These are phyloP conservation scores for Marcusenius ussheri DNA, from an alignment of 2,113 vertebrate genomes.

Conservation along the genomic window DNA sequence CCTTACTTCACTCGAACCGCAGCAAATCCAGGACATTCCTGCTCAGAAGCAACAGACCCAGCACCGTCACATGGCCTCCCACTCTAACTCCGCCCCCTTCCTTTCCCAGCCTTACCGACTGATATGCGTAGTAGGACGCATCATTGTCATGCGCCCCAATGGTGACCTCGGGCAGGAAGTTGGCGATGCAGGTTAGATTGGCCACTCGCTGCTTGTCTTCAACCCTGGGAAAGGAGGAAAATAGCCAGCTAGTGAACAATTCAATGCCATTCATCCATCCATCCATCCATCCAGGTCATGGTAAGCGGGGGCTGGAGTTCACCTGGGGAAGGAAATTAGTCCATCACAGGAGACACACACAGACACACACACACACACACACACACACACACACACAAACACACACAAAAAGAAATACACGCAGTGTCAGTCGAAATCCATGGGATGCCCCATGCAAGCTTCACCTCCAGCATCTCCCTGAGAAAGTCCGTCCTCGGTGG, in stretches of 20 bases:
- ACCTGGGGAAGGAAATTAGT: background rate
- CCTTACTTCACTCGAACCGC: background rate
- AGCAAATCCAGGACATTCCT: background rate
- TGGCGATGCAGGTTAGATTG: slow-evolving; percentile 50
- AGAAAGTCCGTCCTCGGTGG: background rate
- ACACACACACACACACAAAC: background rate
- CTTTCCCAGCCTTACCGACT: background rate
- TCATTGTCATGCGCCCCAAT: slow-evolving; percentile 67
- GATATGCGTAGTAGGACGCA: slow-evolving; percentile 52
- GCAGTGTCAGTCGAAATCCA: background rate
- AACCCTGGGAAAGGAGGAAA: slow-evolving; percentile 9
- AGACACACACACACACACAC: background rate
- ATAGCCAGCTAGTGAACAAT: background rate
- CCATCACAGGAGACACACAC: background rate
- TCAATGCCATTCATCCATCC: background rate
- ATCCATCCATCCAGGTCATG: background rate
- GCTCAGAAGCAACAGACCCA: background rate
- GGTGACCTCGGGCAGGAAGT: slow-evolving; percentile 77
- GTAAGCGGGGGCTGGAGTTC: background rate
- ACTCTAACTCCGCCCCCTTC: background rate
- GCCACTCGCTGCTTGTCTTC: slow-evolving; percentile 63
- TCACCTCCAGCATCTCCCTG: background rate
- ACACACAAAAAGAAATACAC: no score
- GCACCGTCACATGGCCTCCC: background rate
- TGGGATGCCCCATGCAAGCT: background rate